These are phyloP conservation scores for Frieseomelitta varia DNA, from an alignment of 1,140 invertebrate genomes.

Conservation along the genomic window DNA sequence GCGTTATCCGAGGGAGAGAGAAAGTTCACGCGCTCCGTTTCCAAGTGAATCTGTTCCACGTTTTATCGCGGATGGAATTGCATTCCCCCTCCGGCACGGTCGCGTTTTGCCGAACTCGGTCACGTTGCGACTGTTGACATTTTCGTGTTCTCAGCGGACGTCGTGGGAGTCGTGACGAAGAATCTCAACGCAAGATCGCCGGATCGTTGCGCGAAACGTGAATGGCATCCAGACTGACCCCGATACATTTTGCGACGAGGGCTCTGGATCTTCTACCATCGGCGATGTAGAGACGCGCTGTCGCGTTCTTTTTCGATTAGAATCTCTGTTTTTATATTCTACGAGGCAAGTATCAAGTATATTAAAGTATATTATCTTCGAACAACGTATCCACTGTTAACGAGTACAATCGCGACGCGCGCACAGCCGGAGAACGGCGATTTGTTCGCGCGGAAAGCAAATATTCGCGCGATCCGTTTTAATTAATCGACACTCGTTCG, in stretches of 20 bases:
- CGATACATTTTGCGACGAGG: conserved; percentile 31
- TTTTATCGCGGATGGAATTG: conserved; percentile 55
- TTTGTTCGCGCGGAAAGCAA: conserved; percentile 33
- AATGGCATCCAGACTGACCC: conserved; percentile 51
- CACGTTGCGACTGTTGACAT: conserved; percentile 65
- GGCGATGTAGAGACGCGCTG: neutral
- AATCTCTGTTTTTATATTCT: neutral
- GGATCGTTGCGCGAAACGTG: conserved; percentile 62
- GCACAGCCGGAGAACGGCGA: neutral
- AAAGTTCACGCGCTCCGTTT: neutral
- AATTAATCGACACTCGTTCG: conserved; percentile 48
- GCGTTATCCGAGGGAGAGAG: neutral
- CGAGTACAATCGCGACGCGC: neutral
- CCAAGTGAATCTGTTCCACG: conserved; percentile 37
- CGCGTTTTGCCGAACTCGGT: conserved; percentile 50
- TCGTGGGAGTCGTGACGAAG: conserved; percentile 54
- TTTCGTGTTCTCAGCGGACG: conserved; percentile 42
- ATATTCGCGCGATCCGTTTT: conserved; percentile 34
- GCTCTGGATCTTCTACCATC: neutral
- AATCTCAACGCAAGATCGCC: conserved; percentile 54
- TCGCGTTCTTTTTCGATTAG: neutral
- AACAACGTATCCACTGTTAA: neutral
- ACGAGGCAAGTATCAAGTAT: too few species aligned
- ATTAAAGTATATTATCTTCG: neutral
- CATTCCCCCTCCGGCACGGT: conserved; percentile 11